These are phyloP conservation scores for Cyanoramphus novaezelandiae DNA, from an alignment of 2,113 vertebrate species.

Conservation along the genomic window DNA sequence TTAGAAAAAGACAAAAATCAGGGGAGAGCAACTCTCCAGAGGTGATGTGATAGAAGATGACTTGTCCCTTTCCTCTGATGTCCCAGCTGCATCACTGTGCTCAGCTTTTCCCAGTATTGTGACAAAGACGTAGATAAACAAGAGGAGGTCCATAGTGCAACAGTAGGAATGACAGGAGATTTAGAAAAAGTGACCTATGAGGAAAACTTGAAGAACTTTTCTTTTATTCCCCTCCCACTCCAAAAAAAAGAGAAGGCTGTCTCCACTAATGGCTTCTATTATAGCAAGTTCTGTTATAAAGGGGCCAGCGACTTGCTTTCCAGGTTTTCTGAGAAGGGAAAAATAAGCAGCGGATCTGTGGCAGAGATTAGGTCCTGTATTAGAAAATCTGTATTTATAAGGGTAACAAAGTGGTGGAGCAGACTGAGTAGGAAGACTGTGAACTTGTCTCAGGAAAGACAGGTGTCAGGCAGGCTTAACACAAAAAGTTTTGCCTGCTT, in stretches of 20 bases:
- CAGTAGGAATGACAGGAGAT: not conserved
- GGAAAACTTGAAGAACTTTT: not conserved
- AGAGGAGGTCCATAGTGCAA: not conserved
- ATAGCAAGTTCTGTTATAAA: not conserved
- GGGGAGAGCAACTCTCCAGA: not conserved
- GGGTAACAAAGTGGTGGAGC: not conserved
- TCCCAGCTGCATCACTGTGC: not conserved
- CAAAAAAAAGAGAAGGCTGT: not conserved
- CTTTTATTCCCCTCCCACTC: not conserved
- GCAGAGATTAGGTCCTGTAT: not conserved
- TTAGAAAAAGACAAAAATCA: not conserved
- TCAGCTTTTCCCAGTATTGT: not conserved
- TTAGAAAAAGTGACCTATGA: not conserved
- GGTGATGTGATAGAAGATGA: not conserved
- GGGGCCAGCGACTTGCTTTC: not conserved
- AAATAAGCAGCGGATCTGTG: rapidly evolving
- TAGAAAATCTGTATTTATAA: not conserved
- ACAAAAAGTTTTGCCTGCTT: not conserved
- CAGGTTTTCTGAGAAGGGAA: not conserved
- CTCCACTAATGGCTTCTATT: not conserved
- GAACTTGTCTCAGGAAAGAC: not conserved
- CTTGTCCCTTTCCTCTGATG: not conserved
- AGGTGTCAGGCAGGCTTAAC: not conserved
- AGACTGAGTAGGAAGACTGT: not conserved
- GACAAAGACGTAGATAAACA: not conserved